These are phyloP conservation scores for Drosophila setosimentum DNA, from an alignment of 2,888 invertebrate species.

Conservation along the genomic window DNA sequence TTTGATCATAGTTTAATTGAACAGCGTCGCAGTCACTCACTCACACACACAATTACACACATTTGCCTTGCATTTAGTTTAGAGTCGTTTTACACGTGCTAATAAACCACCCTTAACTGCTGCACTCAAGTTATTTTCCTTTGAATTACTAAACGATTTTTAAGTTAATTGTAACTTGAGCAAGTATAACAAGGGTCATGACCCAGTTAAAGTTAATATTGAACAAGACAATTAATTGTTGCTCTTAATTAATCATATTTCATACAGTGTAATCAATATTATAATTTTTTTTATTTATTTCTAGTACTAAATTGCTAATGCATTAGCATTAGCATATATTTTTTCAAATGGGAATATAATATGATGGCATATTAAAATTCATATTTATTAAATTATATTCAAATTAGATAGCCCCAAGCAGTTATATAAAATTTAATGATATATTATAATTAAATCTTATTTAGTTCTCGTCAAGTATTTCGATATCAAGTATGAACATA, in stretches of 20 bases:
- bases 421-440: background rate
- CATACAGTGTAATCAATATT: background rate
- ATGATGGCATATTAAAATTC: background rate
- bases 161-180: background rate
- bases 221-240: background rate
- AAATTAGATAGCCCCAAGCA: background rate
- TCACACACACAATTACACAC: background rate
- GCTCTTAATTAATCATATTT: background rate
- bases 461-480: background rate
- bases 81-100: slow-evolving; percentile 54
- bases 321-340: background rate
- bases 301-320: too few relatives aligned
- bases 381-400: background rate
- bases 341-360: too few relatives aligned
- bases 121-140: slow-evolving; percentile 7
- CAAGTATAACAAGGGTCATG: slow-evolving; percentile 11
- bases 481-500: background rate
- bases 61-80: slow-evolving; percentile 1
- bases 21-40: slow-evolving; percentile 15
- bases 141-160: background rate
- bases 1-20: slow-evolving; percentile 40
- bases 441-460: background rate
- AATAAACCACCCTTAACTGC: slow-evolving; percentile 40
- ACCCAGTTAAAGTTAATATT: slow-evolving; percentile 19
- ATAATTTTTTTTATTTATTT: background rate